Base-by-base conservation (phyloP, 2,888 invertebrate species). In the Yponomeuta sedellus region DNA sequence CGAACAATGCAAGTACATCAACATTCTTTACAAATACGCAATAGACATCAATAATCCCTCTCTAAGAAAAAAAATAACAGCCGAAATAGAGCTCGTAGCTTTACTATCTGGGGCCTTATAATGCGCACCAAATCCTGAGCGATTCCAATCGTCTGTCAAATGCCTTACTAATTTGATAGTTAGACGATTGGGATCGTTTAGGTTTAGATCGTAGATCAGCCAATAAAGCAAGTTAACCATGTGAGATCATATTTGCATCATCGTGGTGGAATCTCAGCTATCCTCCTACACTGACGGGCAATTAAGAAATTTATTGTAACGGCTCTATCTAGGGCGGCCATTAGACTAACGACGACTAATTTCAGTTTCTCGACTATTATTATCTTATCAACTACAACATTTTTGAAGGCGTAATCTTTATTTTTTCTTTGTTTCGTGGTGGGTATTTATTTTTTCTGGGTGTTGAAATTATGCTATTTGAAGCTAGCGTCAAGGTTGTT, bases 261-360 rank as follows among this genome's bases (percentile, higher is more conserved):
- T 74, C 79, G 79, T 76, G 76, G 71, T 83, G 77, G 86, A 89
- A 89, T 89, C 85, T 86, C 83, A 71, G 79, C 80, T 70, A 74
- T 79, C 76, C 59, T 19, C 19, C 74, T 73, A 79, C 80, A 80
- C 78, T 77, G 72, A 72, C 68, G 34, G 77, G 80, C 86, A 87
- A 88, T 89, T 89, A 90, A 88, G 85, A 85, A 85, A 89, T 89
- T 86, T 85, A 86, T 86, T 82, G 79, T 84, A 80, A 85, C 80
- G 78, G 79, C 80, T 78, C 74, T 82, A 85, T 85, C 81, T 86
- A 81, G 88, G 80, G 74, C 86, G 75, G 69, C 82, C 81, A 86
- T 88, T 87, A 66, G 20, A 63, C 79, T 88, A 87, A 88, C 83
- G 85, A 85, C 76, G 74, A 71, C 79, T 87, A 84, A 86, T 88